Evolutionary conservation across 2,888 invertebrate species (phyloP), one percentile per base, ranked within the genome.

Genomic region (Pristionchus maxplancki): DNA sequence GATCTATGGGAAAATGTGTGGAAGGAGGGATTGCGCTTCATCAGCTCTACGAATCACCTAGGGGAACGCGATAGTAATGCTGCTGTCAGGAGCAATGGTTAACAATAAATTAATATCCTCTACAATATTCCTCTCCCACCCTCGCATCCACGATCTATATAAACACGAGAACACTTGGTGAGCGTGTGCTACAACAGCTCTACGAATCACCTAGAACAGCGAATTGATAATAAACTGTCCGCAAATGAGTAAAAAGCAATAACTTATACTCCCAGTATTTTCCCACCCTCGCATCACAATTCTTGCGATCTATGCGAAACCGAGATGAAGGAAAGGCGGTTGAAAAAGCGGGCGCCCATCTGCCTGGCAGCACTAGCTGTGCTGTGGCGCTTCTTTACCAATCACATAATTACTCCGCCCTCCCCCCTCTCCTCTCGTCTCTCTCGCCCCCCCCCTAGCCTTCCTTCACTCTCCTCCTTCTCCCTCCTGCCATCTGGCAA

Each of bases 351-450:
- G 24, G 24, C 24, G 24, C 24, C 40, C 71, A 74, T 74, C 71
- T 74, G 71, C 71, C 37, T 40, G 31, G 37, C 20, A 9, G 24
- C n/a, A n/a, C n/a, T n/a, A n/a, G n/a, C n/a, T n/a, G n/a, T n/a
- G n/a, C n/a, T 15, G 31, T 15, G 34, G 67, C 71, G 71, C 71
- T 40, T 74, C 71, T 74, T 74, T 40, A 28, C 40, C 71, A 74
- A 74, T 74, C 71, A 74, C 71, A 74, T 74, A 74, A 74, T 74
- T 74, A 40, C 34, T 15, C 64, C 17, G 31, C 64, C 64, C 64
- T 64, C 34, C 31, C 64, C 64, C 20, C 64, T 20, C 53, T 53
- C 53, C 5, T 17, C 48, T 20, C 53, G 3, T 20, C 24, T 20
- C 53, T 6, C 53, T 6, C 53, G 20, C 53, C 53, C 44, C 44